A percentile compares a stretch with the other conserved stretches of the same genome.
These are phyloP conservation scores for Apodemia zela DNA, from an alignment of 2,888 invertebrate genomes.

Conservation along the genomic window DNA sequence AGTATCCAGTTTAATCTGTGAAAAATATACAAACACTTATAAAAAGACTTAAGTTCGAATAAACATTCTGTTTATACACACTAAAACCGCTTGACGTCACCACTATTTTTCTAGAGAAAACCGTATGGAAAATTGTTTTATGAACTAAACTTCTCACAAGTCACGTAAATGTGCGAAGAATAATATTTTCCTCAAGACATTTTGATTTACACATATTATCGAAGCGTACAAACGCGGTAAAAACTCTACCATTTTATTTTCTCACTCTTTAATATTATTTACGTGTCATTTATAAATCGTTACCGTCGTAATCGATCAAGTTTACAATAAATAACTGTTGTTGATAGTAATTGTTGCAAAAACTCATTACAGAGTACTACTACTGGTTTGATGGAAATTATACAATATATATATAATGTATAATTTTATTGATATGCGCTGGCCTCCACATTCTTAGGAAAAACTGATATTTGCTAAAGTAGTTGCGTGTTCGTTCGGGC, in stretches of 20 bases:
- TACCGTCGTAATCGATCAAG: conserved; percentile 22
- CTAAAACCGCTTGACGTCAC: conserved; percentile 23
- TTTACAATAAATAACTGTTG: conserved; percentile 19
- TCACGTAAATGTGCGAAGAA: conserved; percentile 35
- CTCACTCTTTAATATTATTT: conserved; percentile 23
- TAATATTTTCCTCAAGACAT: conserved; percentile 31
- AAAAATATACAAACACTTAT: conserved; percentile 15
- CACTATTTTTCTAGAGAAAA: conserved; percentile 33
- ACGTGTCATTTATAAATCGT: conserved; percentile 25
- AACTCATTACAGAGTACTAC: conserved; percentile 23
- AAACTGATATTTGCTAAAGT: not conserved
- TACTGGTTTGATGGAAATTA: not conserved
- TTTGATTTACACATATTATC: conserved; percentile 27
- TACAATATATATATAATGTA: not conserved
- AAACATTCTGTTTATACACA: conserved; percentile 25
- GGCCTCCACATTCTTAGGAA: conserved; percentile 7
- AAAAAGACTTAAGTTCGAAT: conserved; percentile 19
- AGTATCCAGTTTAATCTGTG: too few relatives aligned
- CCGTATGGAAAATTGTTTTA: conserved; percentile 36
- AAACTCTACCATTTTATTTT: conserved; percentile 11
- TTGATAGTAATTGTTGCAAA: conserved; percentile 21
- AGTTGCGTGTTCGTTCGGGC: too few relatives aligned
- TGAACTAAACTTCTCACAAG: conserved; percentile 32
- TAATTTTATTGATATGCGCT: not conserved
- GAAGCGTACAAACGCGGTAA: conserved; percentile 19